phyloP scores from a whole-genome alignment of 2,888 invertebrate genomes.

The Nasonia oneida region DNA sequence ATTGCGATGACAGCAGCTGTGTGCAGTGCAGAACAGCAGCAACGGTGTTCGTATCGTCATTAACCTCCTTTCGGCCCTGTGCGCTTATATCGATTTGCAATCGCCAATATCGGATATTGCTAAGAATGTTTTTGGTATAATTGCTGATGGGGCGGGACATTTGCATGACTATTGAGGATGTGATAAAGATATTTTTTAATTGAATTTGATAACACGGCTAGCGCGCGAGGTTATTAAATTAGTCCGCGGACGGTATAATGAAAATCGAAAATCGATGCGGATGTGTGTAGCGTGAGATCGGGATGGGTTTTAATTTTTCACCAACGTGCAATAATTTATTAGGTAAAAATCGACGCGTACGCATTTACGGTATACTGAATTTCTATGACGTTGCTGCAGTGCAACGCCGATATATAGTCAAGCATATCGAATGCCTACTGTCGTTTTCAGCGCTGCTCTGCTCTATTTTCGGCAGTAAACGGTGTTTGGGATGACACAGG shows the following conservation, averaged over 20 bases:
- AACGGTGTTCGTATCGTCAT: slow-evolving; percentile 29
- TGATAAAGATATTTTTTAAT: neutral
- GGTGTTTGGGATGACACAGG: neutral
- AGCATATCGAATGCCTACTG: slow-evolving; percentile 23
- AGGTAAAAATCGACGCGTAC: neutral
- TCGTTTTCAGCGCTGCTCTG: neutral
- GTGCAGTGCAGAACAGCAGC: no score
- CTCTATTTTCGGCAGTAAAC: slow-evolving; percentile 33
- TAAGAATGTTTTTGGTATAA: neutral
- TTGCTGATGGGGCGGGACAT: neutral
- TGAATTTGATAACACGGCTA: neutral
- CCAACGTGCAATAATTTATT: slow-evolving; percentile 8
- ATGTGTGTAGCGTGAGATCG: neutral
- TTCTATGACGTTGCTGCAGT: slow-evolving; percentile 13
- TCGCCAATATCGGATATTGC: neutral
- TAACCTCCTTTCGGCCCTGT: slow-evolving; percentile 39
- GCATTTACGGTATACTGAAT: neutral
- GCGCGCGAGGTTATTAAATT: neutral
- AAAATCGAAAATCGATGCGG: slow-evolving; percentile 39
- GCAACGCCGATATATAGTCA: slow-evolving; percentile 15
- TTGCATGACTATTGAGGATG: neutral
- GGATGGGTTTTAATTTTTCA: slow-evolving; percentile 35
- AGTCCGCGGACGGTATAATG: neutral
- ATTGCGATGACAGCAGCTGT: slow-evolving; percentile 5
- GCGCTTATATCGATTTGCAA: slow-evolving; percentile 34